phyloP scores from a whole-genome alignment of 2,797 vertebrate genomes.

The Gadopsis bispinosus region DNA sequence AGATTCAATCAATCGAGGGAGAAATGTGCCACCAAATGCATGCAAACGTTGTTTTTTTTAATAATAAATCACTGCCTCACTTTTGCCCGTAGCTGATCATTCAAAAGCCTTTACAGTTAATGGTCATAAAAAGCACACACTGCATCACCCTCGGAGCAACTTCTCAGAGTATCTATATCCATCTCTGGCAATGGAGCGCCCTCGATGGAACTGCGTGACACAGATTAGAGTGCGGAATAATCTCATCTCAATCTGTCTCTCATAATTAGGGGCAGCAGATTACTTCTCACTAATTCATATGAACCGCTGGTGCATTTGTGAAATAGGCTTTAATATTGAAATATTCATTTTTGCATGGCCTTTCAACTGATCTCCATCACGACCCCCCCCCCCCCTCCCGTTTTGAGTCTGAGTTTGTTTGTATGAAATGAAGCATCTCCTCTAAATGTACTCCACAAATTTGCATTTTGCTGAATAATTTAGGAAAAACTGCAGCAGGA shows the following conservation, averaged over 20 bases:
- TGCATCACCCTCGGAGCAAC: background rate
- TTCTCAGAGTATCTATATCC: conserved; percentile 33
- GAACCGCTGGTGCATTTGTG: conserved; percentile 49
- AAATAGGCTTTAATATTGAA: conserved; percentile 46
- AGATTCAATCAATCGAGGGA: background rate
- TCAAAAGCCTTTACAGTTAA: conserved; percentile 7
- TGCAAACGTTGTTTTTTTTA: background rate
- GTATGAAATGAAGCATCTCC: conserved; percentile 8
- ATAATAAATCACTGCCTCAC: background rate
- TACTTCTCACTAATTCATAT: conserved; percentile 50
- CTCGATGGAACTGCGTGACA: conserved; percentile 41
- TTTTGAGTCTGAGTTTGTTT: conserved; percentile 11
- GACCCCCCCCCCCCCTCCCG: background rate
- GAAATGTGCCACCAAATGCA: background rate
- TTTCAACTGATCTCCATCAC: conserved; percentile 29
- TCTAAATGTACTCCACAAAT: conserved; percentile 26
- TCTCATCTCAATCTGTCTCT: conserved; percentile 64
- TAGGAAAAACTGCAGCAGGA: conserved; percentile 2
- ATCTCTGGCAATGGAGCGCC: conserved; percentile 43
- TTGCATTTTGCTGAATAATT: conserved; percentile 21
- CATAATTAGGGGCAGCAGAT: conserved; percentile 67
- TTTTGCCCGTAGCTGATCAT: background rate
- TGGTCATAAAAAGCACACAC: background rate
- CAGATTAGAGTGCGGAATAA: conserved; percentile 59
- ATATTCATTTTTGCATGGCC: conserved; percentile 8